Evolutionary conservation across 2,113 vertebrate species (phyloP), one percentile per base, ranked within the genome.

Genomic region (Gadus macrocephalus): DNA sequence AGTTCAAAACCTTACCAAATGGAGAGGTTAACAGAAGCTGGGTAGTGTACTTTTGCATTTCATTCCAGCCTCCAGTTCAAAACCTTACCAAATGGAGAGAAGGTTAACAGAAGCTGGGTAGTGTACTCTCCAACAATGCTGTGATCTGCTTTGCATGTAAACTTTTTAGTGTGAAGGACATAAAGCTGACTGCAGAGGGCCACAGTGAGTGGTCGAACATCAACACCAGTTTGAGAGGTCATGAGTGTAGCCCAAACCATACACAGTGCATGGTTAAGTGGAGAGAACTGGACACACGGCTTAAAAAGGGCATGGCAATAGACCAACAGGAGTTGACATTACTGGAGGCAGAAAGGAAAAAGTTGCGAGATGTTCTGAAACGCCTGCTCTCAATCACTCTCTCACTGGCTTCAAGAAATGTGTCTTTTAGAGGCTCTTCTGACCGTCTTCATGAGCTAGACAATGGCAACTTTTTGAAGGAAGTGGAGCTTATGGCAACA

Each of bases 401-500:
- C 69, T 63, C 69, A 12, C 62, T 70, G 7, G 31, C 69, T 16
- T 49, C 15, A 49, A 63, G 69, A 63, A 62, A 70, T 70, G 9
- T 70, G 35, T 42, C 69, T 53, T 63, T 70, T 28, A 70, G 69
- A 35, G 60, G 28, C n/a, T 49, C n/a, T 49, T 70, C 68, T 42
- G 14, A 62, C 4, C 3, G 8, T 38, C 27, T 70, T 19, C 63
- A 63, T 63, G 59, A 70, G 19, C 31, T 11, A 63, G 69, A 70
- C 25, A 63, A 70, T 70, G 60, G 68, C 0, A 70, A 70, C 58
- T 61, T 62, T 14, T 62, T 70, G 56, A 35, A 61, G 27, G 60
- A 70, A 53, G 49, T 70, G 14, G 69, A 70, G 22, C 31, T 70
- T 8, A 3, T 70, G 59, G 69, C 31, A 6, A 53, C 6, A 19